Evolutionary conservation across 2,113 vertebrate genomes (phyloP), one percentile per base, ranked within the genome.

Genomic region (Gadus macrocephalus): DNA sequence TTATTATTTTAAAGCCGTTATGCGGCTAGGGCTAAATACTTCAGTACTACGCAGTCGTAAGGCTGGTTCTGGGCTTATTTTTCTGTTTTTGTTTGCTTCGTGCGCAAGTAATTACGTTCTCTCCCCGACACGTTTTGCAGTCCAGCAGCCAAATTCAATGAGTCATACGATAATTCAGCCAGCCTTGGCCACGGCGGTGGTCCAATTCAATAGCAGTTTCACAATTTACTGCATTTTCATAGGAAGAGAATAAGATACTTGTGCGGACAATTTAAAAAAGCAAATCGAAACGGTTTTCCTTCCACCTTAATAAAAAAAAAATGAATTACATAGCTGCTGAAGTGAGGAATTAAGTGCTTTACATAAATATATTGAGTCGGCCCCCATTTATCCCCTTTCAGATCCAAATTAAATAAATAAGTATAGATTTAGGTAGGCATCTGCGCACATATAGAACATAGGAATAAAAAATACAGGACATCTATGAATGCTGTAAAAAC

Each of bases 401-500:
- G 62, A 28, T 65, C 6, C 17, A 62, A 49, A 49, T 49, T 49
- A 49, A 49, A 49, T 49, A 49, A 49, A 49, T 49, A 49, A 9
- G 11, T 49, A 49, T 11, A 14, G 42, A 9, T 14, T 49, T 49
- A 49, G 42, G 42, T 11, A 49, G 42, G 42, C 42, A 49, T 49
- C 42, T 49, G 42, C 12, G 42, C 42, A 49, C 42, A 49, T 49
- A 49, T 49, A 11, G 42, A 49, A 49, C 42, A 49, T 49, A 49
- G 12, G 42, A 49, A 49, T 7, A 49, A 69, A 53, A 67, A 71
- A 22, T 6, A 64, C 5, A 65, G 56, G 12, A 49, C 12, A 35
- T 35, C 31, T 14, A 69, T 86, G 73, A 14, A 49, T 72, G 59
- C 79, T 85, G 86, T 88, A 84, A 84, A 35, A 89, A 91, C 80